Base-by-base conservation (phyloP, 2,888 invertebrate species). In the Platycheirus rosarum region DNA sequence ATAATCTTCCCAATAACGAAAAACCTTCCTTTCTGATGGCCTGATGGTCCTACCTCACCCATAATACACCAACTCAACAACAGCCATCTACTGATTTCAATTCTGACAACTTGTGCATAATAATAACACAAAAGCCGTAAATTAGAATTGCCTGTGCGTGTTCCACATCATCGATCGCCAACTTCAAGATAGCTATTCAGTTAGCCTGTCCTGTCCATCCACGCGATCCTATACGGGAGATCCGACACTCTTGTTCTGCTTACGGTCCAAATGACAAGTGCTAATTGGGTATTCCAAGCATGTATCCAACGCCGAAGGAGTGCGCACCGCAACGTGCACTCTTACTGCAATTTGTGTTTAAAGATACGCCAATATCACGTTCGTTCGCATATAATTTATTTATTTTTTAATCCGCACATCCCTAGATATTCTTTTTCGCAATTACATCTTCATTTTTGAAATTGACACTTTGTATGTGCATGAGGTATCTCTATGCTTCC, bases 401-500 rank as follows among this genome's bases (percentile, higher is more conserved):
- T 68, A 9, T 20, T 37, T 44, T 62, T 60, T 18, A 16, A 40
- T 46, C 23, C 44, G 62, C 46, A 55, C 46, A 60, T 71, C 60
- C 71, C 71, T 68, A 46, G 32, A 37, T 66, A 29, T 63, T 70
- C 70, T 66, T 37, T 48, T 60, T 71, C 71, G 77, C 77, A 77
- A 71, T 82, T 73, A 82, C 82, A 82, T 82, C 82, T 82, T 77
- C 48, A 82, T 82, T 82, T 82, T 82, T 82, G 62, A 71, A 68
- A 68, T 63, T 77, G 77, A 71, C 71, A 68, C 71, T 66, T 68
- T 55, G 62, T 40, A 69, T 69, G 75, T 57, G 35, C 32, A 14
- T 42, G 57, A 14, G 8, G 5, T 32, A 8, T 32, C 4, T 32
- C 29, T 32, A 4, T 32, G 29, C 29, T 7, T 32, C 7, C 8